phyloP scores from a whole-genome alignment of 2,888 invertebrate genomes.

The Thumatha senex region DNA sequence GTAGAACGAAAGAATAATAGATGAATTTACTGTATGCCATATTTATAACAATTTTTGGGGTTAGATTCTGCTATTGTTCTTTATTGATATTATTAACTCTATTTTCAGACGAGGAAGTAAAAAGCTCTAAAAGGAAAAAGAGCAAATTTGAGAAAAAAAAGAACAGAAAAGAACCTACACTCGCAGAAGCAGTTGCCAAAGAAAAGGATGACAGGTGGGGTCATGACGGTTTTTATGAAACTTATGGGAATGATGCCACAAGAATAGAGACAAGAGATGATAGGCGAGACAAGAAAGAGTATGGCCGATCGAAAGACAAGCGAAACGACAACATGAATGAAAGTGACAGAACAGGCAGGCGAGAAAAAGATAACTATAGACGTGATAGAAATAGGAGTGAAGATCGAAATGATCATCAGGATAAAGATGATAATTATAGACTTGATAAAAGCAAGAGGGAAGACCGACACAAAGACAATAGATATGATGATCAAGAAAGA shows the following conservation, averaged over 20 bases:
- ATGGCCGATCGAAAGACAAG: constrained; percentile 43
- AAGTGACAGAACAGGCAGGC: constrained; percentile 18
- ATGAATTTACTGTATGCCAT: no score
- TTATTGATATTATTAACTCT: no score
- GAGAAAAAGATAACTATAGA: constrained; percentile 12
- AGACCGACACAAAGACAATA: no score
- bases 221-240: constrained; percentile 75
- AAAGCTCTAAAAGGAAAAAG: constrained; percentile 47
- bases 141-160: constrained; percentile 55
- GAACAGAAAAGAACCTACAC: constrained; percentile 45
- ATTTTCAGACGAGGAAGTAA: constrained; percentile 43
- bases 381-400: constrained; percentile 7
- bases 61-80: no score
- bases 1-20: no score
- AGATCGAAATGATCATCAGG: constrained; percentile 7
- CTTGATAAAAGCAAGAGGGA: background rate
- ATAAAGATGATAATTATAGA: background rate
- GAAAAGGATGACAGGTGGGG: constrained; percentile 67
- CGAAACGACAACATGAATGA: constrained; percentile 33
- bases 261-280: constrained; percentile 49
- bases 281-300: constrained; percentile 47
- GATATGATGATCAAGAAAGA: constrained; percentile 12
- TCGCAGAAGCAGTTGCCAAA: constrained; percentile 39
- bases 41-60: no score
- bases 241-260: constrained; percentile 66